Evolutionary conservation across 2,113 vertebrate species (phyloP).

Genomic region (Oceanites oceanicus): DNA sequence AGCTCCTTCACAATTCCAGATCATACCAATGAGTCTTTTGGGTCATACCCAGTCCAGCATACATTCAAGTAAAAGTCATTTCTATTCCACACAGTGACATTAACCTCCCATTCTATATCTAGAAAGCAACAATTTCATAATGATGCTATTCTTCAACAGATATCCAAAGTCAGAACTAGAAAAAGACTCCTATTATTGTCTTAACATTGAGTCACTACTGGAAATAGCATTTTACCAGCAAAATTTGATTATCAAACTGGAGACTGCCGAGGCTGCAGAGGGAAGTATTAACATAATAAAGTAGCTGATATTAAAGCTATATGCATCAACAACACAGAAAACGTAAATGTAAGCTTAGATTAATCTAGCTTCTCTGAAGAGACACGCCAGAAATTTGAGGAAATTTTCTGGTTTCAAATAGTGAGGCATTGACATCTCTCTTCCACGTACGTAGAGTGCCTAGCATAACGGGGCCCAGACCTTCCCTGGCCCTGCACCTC

Average conservation of each 20-base stretch:
- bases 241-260: neutral
- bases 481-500: neutral
- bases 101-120: neutral
- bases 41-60: neutral
- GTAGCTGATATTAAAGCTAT: neutral
- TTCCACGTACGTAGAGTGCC: rapidly evolving
- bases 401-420: neutral
- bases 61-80: neutral
- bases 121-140: neutral
- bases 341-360: neutral
- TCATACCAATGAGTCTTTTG: neutral
- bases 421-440: neutral
- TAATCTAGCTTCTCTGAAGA: neutral
- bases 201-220: neutral
- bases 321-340: neutral
- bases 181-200: neutral
- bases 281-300: neutral
- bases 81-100: neutral
- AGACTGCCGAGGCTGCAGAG: neutral
- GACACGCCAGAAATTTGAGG: neutral
- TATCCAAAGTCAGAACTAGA: neutral
- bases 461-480: rapidly evolving
- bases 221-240: neutral
- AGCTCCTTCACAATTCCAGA: neutral
- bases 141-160: neutral